A percentile compares a stretch with the other conserved stretches of the same genome.
These are phyloP conservation scores for Chaetura pelagica DNA, from an alignment of 2,113 vertebrate genomes.

Conservation along the genomic window DNA sequence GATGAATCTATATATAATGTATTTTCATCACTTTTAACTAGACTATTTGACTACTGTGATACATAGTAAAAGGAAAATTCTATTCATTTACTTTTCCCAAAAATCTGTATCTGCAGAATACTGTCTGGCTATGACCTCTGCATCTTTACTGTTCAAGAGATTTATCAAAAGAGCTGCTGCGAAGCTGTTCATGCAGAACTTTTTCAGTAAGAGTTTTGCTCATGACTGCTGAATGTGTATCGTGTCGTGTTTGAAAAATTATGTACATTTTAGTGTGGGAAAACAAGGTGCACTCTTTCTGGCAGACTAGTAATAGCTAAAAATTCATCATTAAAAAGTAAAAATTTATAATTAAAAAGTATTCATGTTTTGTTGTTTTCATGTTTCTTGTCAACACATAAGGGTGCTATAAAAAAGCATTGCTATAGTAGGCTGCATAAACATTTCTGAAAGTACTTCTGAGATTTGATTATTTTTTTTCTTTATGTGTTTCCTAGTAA, in stretches of 20 bases:
- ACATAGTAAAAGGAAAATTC: neutral
- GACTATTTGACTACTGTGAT: neutral
- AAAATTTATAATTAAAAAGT: neutral
- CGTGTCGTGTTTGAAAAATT: neutral
- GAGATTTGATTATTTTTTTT: neutral
- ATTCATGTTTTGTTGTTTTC: neutral
- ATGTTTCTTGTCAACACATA: neutral
- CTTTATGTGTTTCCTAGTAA: neutral
- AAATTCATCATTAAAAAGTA: too few relatives aligned
- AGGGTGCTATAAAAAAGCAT: neutral
- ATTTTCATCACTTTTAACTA: slow-evolving; percentile 4
- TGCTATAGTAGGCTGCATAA: neutral
- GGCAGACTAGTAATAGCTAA: too few relatives aligned
- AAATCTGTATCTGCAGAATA: neutral
- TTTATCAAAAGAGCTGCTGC: slow-evolving; percentile 5
- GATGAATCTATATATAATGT: neutral
- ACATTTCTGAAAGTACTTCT: neutral
- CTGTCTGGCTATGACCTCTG: neutral
- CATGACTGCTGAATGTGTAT: neutral
- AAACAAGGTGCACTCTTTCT: neutral
- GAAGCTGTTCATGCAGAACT: neutral
- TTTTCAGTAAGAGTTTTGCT: slow-evolving; percentile 2
- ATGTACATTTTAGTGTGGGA: neutral
- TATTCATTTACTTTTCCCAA: slow-evolving; percentile 30
- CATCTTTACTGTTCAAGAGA: neutral